Percentiles rank a stretch among this genome's conserved stretches.
These are phyloP conservation scores for Molorchus minor DNA, from an alignment of 2,888 invertebrate genomes.

Conservation along the genomic window DNA sequence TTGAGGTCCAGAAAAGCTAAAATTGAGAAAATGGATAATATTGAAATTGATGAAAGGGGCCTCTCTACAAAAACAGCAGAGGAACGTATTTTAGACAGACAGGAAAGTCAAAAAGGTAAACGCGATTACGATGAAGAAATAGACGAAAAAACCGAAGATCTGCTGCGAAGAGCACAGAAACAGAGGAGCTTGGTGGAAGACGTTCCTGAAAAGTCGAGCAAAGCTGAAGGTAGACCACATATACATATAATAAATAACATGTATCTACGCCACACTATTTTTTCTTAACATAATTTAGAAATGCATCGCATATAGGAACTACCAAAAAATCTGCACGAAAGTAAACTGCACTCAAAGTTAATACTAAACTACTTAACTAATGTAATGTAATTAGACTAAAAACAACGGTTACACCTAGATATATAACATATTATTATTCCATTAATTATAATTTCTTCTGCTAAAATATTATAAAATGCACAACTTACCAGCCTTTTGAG, in stretches of 20 bases:
- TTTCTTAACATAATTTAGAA: constrained; percentile 11
- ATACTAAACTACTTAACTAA: too few relatives aligned
- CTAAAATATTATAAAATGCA: too few relatives aligned
- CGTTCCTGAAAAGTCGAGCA: constrained; percentile 65
- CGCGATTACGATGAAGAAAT: constrained; percentile 65
- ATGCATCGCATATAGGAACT: constrained; percentile 11
- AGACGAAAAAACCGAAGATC: constrained; percentile 71
- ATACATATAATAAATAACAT: constrained; percentile 12
- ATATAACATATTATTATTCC: too few relatives aligned
- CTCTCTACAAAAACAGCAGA: constrained; percentile 34
- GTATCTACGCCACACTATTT: constrained; percentile 14
- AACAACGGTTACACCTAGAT: too few relatives aligned
- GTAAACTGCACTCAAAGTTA: neutral
- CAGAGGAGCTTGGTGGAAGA: constrained; percentile 77
- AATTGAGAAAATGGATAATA: constrained; percentile 44
- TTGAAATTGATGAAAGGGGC: constrained; percentile 38
- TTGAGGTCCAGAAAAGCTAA: constrained; percentile 51
- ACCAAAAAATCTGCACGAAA: constrained; percentile 16
- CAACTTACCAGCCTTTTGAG: too few relatives aligned
- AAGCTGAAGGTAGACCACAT: constrained; percentile 48
- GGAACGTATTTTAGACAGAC: constrained; percentile 41
- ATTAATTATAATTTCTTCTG: too few relatives aligned
- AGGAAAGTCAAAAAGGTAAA: constrained; percentile 50
- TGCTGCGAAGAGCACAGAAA: constrained; percentile 72
- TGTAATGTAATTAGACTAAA: too few relatives aligned